These are phyloP conservation scores for Toxostoma redivivum DNA, from an alignment of 2,113 vertebrate genomes.

Conservation along the genomic window DNA sequence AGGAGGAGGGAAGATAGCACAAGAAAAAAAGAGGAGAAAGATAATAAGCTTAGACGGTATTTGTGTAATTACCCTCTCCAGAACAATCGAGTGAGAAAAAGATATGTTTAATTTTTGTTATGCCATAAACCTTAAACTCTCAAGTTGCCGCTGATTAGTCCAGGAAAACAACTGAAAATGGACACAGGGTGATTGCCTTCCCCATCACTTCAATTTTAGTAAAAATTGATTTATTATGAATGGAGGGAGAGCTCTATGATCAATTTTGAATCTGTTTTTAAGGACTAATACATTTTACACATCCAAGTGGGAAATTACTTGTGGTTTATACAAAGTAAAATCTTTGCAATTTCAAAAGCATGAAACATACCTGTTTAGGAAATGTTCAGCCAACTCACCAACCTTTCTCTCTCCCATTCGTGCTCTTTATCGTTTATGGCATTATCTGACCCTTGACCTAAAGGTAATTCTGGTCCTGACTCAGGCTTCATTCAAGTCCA, in stretches of 20 bases:
- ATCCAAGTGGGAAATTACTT: neutral
- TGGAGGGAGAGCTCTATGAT: neutral
- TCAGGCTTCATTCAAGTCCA: neutral
- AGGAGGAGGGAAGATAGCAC: neutral
- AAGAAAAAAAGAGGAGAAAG: neutral
- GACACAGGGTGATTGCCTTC: constrained; percentile 22
- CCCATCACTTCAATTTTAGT: neutral
- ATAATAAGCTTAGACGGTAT: constrained; percentile 73
- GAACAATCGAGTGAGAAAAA: constrained; percentile 58
- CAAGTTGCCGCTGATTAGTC: constrained; percentile 53
- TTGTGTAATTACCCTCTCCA: constrained; percentile 73
- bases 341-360: neutral
- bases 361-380: neutral
- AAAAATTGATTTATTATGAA: constrained; percentile 27
- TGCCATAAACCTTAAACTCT: constrained; percentile 57
- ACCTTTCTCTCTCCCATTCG: neutral
- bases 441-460: neutral
- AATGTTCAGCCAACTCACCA: neutral
- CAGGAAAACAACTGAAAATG: constrained; percentile 53
- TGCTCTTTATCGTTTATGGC: neutral
- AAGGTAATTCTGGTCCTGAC: neutral
- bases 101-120: constrained; percentile 71
- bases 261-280: constrained; percentile 24
- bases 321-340: neutral
- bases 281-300: neutral